These are phyloP conservation scores for Reinhardtius hippoglossoides DNA, from an alignment of 2,113 vertebrate species.

Conservation along the genomic window DNA sequence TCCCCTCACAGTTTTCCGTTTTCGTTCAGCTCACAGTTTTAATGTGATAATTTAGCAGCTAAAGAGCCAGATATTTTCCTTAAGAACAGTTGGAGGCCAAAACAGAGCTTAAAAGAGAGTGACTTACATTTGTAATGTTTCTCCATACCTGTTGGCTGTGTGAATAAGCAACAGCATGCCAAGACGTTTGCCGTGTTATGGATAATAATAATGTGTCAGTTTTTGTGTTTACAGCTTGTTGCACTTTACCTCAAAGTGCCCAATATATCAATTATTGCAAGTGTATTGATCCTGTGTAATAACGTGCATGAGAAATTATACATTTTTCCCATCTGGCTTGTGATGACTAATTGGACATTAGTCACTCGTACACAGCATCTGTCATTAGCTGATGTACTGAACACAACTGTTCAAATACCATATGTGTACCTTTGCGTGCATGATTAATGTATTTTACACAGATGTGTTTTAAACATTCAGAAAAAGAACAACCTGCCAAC, in stretches of 20 bases:
- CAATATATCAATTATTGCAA: not conserved
- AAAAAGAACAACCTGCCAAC: not conserved
- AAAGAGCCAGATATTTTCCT: not conserved
- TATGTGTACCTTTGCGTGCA: not conserved
- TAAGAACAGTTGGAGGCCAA: not conserved
- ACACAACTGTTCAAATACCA: not conserved
- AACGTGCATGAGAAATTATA: not conserved
- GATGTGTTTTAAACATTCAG: slow-evolving; percentile 10
- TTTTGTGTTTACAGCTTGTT: not conserved
- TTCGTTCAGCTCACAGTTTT: too few species aligned
- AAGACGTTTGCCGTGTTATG: not conserved
- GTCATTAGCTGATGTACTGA: not conserved
- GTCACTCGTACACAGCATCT: not conserved
- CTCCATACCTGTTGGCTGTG: not conserved
- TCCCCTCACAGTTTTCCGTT: too few species aligned
- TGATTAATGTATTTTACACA: not conserved
- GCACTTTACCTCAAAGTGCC: too few species aligned
- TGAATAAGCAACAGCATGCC: not conserved
- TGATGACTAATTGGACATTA: not conserved
- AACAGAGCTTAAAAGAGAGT: too few species aligned
- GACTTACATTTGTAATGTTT: not conserved
- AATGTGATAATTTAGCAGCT: too few species aligned
- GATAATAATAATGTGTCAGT: not conserved
- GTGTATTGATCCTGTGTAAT: not conserved
- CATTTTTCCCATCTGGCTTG: not conserved